Conservation (phyloP, 2,113 vertebrate genomes). For the Leucosticte australis region DNA sequence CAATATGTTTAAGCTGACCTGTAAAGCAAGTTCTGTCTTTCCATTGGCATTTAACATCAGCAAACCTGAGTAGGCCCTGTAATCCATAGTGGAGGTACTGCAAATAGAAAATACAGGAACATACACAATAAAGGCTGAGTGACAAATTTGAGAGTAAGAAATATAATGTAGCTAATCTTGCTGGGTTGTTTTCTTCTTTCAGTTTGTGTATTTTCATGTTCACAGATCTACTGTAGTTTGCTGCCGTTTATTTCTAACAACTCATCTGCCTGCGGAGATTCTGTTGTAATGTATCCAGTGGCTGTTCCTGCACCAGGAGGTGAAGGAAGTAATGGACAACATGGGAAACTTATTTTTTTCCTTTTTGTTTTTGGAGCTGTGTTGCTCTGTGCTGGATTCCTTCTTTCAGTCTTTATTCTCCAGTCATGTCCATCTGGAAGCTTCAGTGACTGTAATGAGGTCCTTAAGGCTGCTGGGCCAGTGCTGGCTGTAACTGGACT, state of each 20-base stretch:
- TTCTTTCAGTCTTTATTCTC: slow-evolving; percentile 78
- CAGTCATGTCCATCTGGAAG: slow-evolving; percentile 67
- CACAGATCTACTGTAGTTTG: slow-evolving; percentile 24
- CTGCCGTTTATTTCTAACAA: neutral
- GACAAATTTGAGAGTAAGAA: neutral
- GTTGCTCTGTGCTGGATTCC: slow-evolving; percentile 73
- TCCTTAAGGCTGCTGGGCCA: slow-evolving; percentile 74
- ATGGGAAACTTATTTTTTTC: slow-evolving; percentile 71
- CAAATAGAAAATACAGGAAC: neutral
- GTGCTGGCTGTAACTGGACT: slow-evolving; percentile 67
- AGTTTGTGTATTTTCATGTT: slow-evolving; percentile 17
- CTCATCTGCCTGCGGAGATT: neutral
- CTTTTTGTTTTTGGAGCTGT: slow-evolving; percentile 73
- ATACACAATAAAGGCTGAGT: neutral
- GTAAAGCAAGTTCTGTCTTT: neutral
- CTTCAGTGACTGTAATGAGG: slow-evolving; percentile 58
- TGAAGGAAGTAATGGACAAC: slow-evolving; percentile 25
- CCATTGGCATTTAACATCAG: neutral
- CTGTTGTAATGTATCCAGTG: slow-evolving; percentile 68
- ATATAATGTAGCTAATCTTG: neutral
- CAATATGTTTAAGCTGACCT: neutral
- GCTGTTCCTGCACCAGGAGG: slow-evolving; percentile 15
- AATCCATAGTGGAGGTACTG: neutral
- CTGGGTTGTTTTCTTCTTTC: neutral
- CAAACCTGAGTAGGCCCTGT: neutral